These are phyloP conservation scores for Papilio demoleus DNA, from an alignment of 2,888 invertebrate species.

Conservation along the genomic window DNA sequence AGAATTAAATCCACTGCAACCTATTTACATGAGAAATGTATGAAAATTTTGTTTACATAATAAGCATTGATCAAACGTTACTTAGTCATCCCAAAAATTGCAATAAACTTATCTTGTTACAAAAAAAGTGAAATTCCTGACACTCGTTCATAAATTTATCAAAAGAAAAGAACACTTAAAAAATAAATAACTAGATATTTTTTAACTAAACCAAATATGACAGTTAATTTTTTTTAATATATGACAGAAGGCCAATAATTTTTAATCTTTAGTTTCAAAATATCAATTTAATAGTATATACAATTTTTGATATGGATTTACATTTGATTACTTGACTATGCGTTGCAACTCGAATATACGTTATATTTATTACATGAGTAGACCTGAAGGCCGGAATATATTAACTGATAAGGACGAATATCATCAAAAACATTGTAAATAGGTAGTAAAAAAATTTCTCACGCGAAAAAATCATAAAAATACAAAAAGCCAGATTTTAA, in stretches of 20 bases:
- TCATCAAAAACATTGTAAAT: no score
- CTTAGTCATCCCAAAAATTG: no score
- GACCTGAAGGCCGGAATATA: constrained; percentile 27
- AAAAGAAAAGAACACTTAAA: no score
- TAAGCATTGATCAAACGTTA: no score
- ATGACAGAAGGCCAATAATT: constrained; percentile 7
- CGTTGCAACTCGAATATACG: background rate
- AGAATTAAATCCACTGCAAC: background rate
- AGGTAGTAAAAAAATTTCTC: no score
- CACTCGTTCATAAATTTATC: no score
- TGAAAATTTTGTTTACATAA: no score
- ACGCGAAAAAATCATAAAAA: no score
- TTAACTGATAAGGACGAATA: no score
- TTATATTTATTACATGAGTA: constrained; percentile 23
- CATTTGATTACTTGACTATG: constrained; percentile 1
- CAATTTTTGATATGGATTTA: background rate
- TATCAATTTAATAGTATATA: background rate
- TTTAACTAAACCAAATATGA: background rate
- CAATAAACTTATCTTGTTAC: no score
- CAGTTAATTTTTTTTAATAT: background rate
- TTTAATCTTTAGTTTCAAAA: constrained; percentile 13
- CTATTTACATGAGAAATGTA: no score
- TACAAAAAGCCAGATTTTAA: background rate
- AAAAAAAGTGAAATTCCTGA: no score
- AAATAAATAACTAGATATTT: background rate